These are phyloP conservation scores for Melipona bicolor DNA, from an alignment of 2,888 invertebrate species.

Conservation along the genomic window DNA sequence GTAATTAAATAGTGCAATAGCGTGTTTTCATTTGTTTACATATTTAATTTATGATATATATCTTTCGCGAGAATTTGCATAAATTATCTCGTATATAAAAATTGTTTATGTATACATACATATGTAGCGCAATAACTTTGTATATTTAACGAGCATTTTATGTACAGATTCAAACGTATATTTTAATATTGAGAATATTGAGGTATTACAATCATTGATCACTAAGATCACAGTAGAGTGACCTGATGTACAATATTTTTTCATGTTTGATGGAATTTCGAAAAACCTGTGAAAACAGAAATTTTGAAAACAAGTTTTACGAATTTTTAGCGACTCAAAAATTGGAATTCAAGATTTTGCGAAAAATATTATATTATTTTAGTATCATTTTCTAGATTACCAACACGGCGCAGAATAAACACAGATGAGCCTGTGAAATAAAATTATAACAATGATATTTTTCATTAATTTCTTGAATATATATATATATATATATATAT, in stretches of 20 bases:
- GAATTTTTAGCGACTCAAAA: not conserved
- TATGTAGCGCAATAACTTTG: no score
- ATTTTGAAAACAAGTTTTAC: not conserved
- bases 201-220: no score
- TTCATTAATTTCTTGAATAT: no score
- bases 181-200: no score
- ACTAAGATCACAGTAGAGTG: no score
- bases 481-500: no score
- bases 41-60: not conserved
- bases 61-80: not conserved
- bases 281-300: not conserved
- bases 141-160: no score
- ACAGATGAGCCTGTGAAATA: not conserved
- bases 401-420: not conserved
- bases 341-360: not conserved
- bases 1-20: not conserved
- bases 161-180: no score
- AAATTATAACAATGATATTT: not conserved
- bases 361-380: not conserved
- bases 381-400: not conserved
- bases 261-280: not conserved
- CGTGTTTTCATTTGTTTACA: not conserved
- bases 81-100: not conserved
- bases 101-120: no score
- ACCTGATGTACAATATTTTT: not conserved